Base-by-base conservation (phyloP, 2,888 invertebrate species). In the Argyresthia albistria region DNA sequence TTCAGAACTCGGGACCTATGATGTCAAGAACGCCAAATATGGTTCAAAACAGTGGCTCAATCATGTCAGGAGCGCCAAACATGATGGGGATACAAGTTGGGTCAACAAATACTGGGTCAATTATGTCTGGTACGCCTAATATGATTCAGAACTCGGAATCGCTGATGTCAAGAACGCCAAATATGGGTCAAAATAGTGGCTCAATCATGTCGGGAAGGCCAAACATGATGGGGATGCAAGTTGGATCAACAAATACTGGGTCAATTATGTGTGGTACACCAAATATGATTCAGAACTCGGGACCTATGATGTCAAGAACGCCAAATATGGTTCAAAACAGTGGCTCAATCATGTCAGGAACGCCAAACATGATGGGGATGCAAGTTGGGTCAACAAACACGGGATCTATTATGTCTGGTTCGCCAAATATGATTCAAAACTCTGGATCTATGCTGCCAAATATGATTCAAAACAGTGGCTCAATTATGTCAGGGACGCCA, bases 311-410 rank as follows among this genome's bases (percentile, higher is more conserved):
- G n/a, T n/a, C n/a, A n/a, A n/a, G n/a, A n/a, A n/a, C n/a, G n/a
- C n/a, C n/a, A n/a, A n/a, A 25, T 25, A 25, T 25, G 25, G 6
- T 8, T 7, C 35, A 36, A 12, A 25, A 12, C 11, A 47, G 8
- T 46, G 70, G 66, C 0, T 65, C 70, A 0, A 68, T 70, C 8
- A 52, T 63, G 1, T 60, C 63, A 36, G 70, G 71, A 6, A 67
- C 69, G 0, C 65, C 68, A 6, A 36, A 39, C 11, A 47, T 36
- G n/a, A 12, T 11, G 35, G 16, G 36, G 35, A 45, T 16, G 12
- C 16, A 43, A 37, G 36, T 49, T 43, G 47, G 25, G 6, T 25
- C 37, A 3, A 16, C 14, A n/a, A 49, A 12, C 12, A 16, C 37
- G 1, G 43, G 50, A n/a, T 50, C 50, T 10, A 25, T 50, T 25